Base-by-base conservation (phyloP, 2,888 invertebrate species). In the Lasiommata megera region DNA sequence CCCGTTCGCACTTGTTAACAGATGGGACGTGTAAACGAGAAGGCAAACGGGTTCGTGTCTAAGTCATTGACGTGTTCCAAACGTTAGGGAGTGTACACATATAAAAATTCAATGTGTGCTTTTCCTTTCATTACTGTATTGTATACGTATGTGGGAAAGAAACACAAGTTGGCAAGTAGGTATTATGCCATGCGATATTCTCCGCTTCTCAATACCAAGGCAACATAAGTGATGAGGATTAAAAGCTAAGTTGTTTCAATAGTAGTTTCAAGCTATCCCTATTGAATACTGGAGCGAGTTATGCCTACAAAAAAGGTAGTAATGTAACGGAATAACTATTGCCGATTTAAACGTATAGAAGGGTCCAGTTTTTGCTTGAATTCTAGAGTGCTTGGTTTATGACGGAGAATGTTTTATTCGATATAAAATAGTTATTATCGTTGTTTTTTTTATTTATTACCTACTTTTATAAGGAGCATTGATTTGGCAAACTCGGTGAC, bases 1-100 rank as follows among this genome's bases (percentile, higher is more conserved):
- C 79, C 69, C 79, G 46, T 62, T 83, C 73, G 64, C 58, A 63
- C 72, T 12, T 57, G n/a, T 40, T 23, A 36, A 9, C 47, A 53
- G 48, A 36, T 36, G 31, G 12, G 16, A 51, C 16, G 70, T 66
- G 47, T 47, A 73, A 78, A 64, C 46, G 73, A 70, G 80, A 80
- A 52, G 46, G 69, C 58, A 63, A 68, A 67, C 62, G 60, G 67
- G 68, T 69, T 69, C 62, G 54, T 65, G 59, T 73, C 69, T 71
- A 68, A 62, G 57, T 58, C 64, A 68, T 66, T 62, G 65, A 67
- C 60, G 64, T 63, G 64, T 67, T n/a, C 41, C 17, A 56, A 46
- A 52, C 51, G 47, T 53, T 29, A 48, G 51, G 56, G 54, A 55
- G 16, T 51, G 18, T 28, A 58, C 54, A 61, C 52, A n/a, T 46